phyloP scores from a whole-genome alignment of 1,140 invertebrate species.

The Centruroides sculpturatus region DNA sequence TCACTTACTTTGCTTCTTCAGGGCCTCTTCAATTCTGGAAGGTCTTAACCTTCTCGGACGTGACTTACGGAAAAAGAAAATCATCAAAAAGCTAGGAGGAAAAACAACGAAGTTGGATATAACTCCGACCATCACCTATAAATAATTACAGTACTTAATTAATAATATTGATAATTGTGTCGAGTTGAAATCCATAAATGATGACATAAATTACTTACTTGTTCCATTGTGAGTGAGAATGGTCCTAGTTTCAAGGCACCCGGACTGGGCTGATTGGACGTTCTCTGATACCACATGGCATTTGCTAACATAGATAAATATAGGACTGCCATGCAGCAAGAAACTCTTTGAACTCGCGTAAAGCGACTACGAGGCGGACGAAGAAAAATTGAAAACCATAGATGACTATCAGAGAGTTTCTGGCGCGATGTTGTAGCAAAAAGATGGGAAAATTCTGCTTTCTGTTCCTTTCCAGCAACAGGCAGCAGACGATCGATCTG shows the following conservation, averaged over 20 bases:
- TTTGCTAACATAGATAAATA: constrained; percentile 37
- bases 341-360: constrained; percentile 33
- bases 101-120: constrained; percentile 33
- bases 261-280: constrained; percentile 10
- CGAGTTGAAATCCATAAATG: too few species aligned
- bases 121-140: constrained; percentile 27
- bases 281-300: constrained; percentile 36
- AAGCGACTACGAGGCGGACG: constrained; percentile 35
- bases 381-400: constrained; percentile 39
- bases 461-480: constrained; percentile 32
- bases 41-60: constrained; percentile 26
- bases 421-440: constrained; percentile 31
- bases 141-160: not conserved
- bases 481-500: constrained; percentile 37
- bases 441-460: constrained; percentile 31
- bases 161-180: too few species aligned
- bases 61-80: constrained; percentile 33
- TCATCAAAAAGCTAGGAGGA: constrained; percentile 36
- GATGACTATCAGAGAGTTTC: constrained; percentile 38
- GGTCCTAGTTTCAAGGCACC: constrained; percentile 30
- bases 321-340: constrained; percentile 35
- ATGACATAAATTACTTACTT: not conserved
- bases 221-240: constrained; percentile 22
- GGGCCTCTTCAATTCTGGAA: constrained; percentile 26
- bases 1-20: constrained; percentile 16